A percentile compares a stretch with the other conserved stretches of the same genome.
Conservation (phyloP, 2,113 vertebrate genomes). For the Orthonyx spaldingii region DNA sequence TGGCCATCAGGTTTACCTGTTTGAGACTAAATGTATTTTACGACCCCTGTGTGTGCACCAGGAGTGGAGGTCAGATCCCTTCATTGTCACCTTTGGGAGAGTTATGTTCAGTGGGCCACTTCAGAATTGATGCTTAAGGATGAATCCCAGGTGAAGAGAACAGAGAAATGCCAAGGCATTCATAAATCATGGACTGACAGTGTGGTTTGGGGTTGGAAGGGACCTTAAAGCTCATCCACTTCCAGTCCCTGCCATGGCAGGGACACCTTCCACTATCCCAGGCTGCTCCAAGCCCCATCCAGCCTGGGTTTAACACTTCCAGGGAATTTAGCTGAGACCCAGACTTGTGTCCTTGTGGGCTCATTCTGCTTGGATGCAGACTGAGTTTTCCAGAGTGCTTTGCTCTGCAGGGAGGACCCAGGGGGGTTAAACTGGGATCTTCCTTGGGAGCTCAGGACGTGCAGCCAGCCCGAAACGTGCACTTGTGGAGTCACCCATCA, state of each 20-base stretch:
- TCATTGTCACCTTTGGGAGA: neutral
- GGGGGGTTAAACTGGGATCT: neutral
- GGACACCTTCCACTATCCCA: neutral
- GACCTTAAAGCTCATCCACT: neutral
- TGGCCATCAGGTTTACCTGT: neutral
- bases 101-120: neutral
- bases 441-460: neutral
- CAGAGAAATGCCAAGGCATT: neutral
- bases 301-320: neutral
- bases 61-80: neutral
- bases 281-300: neutral
- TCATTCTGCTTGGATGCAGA: neutral
- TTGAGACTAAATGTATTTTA: neutral
- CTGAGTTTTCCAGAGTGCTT: neutral
- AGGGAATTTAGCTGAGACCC: neutral
- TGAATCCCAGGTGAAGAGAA: neutral
- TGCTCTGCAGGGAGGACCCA: fast-evolving
- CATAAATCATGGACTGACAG: neutral
- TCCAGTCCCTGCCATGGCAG: neutral
- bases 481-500: neutral
- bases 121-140: neutral
- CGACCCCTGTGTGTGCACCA: neutral
- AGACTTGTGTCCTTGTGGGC: fast-evolving
- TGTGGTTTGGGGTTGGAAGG: neutral
- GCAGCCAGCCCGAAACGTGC: fast-evolving